Evolutionary conservation across 2,113 vertebrate species (phyloP).

Genomic region (Recurvirostra avosetta): DNA sequence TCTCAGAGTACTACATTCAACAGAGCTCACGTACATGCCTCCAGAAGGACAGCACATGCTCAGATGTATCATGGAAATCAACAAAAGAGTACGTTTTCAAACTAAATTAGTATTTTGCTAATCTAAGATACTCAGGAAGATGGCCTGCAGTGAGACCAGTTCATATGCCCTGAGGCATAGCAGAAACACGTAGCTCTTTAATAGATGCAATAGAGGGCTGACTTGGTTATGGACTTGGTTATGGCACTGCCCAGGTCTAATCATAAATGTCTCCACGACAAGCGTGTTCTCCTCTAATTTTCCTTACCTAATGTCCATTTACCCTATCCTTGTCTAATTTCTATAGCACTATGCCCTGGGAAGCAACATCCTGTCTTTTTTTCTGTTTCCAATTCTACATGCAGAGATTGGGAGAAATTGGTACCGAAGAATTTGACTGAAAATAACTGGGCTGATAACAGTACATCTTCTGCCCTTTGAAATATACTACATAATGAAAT

Average conservation of each 20-base stretch:
- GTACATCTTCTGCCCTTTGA: background rate
- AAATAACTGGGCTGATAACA: background rate
- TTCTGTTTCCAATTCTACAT: background rate
- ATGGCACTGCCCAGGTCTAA: background rate
- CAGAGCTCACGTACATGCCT: fast-evolving
- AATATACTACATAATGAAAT: background rate
- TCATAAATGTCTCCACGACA: background rate
- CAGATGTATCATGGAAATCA: background rate
- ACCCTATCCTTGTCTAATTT: background rate
- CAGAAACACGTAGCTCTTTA: background rate
- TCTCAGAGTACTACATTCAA: background rate
- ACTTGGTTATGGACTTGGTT: background rate
- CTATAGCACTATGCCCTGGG: background rate
- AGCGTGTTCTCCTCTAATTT: background rate
- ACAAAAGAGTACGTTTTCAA: background rate
- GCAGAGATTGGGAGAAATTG: background rate
- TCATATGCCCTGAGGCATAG: background rate
- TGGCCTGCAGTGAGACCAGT: background rate
- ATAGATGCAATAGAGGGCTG: background rate
- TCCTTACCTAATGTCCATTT: background rate
- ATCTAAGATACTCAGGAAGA: background rate
- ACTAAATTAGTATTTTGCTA: background rate
- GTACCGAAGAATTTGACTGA: background rate
- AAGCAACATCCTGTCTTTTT: background rate
- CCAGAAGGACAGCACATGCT: background rate